Percentiles rank a stretch among this genome's conserved stretches.
Evolutionary conservation across 2,888 invertebrate genomes (phyloP).

Genomic region (Criorhina ranunculi): DNA sequence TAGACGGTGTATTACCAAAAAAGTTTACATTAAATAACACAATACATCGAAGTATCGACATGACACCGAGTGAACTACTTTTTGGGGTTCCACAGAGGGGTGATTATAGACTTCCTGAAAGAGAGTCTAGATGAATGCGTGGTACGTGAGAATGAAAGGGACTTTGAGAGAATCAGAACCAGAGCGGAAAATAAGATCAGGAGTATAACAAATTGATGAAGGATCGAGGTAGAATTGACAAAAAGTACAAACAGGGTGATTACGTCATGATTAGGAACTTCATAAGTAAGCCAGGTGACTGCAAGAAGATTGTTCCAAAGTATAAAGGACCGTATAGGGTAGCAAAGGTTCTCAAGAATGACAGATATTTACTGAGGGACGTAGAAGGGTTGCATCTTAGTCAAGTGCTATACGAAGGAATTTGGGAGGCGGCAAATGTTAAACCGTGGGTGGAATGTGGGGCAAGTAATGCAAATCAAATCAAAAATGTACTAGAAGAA

Average conservation of each 20-base stretch:
- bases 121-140: constrained; percentile 37
- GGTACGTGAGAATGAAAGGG: background rate
- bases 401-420: background rate
- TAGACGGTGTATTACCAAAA: constrained; percentile 24
- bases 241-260: background rate
- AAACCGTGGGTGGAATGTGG: constrained; percentile 2
- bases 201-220: constrained; percentile 3
- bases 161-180: background rate
- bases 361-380: constrained; percentile 30
- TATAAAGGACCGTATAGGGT: constrained; percentile 31
- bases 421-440: constrained; percentile 30
- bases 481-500: too few relatives aligned
- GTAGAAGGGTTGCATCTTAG: constrained; percentile 12
- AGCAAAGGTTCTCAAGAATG: constrained; percentile 7
- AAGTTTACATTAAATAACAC: too few relatives aligned
- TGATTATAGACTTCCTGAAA: constrained; percentile 43
- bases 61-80: too few relatives aligned
- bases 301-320: constrained; percentile 36
- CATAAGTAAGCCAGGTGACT: constrained; percentile 17
- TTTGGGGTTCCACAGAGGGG: too few relatives aligned
- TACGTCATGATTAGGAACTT: constrained; percentile 38
- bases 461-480: too few relatives aligned
- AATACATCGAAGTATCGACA: too few relatives aligned
- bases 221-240: background rate
- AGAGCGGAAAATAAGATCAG: constrained; percentile 19